Base-by-base conservation (phyloP, 1,140 invertebrate genomes). In the Drosophila sturtevanti region DNA sequence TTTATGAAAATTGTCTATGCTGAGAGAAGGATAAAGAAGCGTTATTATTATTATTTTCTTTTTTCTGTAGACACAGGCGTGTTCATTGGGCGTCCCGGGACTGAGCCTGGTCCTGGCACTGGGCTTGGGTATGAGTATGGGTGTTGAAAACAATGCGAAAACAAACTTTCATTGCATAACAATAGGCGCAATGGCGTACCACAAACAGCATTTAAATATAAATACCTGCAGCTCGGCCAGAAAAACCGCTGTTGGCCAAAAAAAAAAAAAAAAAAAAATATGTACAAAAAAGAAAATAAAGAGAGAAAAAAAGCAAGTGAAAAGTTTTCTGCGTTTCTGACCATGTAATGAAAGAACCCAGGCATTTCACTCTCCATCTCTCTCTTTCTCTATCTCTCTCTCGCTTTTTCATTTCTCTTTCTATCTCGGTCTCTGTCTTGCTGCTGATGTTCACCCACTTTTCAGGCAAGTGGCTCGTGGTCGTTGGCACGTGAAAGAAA, bases 131-230 rank as follows among this genome's bases (percentile, higher is more conserved):
- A 51, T 31, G 31, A 31, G 27, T 54, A 18, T 58, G 61, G 61
- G 9, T 73, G 34, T 21, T 59, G 24, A 1, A 63, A 79, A 78
- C 70, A 79, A 77, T 70, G 77, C 52, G 78, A 76, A 76, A 66
- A 65, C 69, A 74, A 82, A 86, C 64, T 82, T 86, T 82, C 84
- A 87, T 86, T 86, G 82, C 82, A 86, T 86, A 86, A 86, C 82
- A 86, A 86, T 89, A 86, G 82, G 82, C 84, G 82, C 82, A 82
- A 72, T 82, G 84, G 82, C 78, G 69, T 68, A 72, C 81, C 81
- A 72, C 81, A 87, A 73, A 67, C 79, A 77, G 82, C 82, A 86
- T 87, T 86, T 86, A 86, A 86, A 86, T 86, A 72, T 86, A 86
- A 86, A 86, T 86, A 82, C 84, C 82, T 86, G 84, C 82, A 78